Evolutionary conservation across 2,113 vertebrate genomes (phyloP).

Genomic region (Sprattus sprattus): DNA sequence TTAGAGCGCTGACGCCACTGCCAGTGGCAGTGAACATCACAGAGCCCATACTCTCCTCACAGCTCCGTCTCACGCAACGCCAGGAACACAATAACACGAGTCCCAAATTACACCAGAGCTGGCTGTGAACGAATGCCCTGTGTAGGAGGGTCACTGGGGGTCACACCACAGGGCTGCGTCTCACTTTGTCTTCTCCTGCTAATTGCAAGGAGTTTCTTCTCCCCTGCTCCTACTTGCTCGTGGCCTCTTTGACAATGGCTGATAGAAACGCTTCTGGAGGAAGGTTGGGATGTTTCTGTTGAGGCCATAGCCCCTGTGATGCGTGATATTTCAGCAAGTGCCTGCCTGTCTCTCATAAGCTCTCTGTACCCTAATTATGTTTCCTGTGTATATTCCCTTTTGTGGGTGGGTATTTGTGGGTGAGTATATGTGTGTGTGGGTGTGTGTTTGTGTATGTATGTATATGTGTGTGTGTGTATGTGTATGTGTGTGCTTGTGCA

Average conservation of each 20-base stretch:
- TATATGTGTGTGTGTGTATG: too few relatives aligned
- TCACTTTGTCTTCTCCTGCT: neutral
- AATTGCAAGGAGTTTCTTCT: neutral
- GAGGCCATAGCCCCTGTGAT: neutral
- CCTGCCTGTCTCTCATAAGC: neutral
- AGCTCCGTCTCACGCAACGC: neutral
- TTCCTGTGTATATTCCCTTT: too few relatives aligned
- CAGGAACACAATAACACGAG: neutral
- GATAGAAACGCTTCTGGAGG: neutral
- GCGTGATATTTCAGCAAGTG: neutral
- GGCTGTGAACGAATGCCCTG: neutral
- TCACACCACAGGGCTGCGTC: neutral
- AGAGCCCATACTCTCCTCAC: neutral
- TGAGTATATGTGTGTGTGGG: too few relatives aligned
- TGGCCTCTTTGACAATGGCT: neutral
- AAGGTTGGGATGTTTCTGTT: neutral
- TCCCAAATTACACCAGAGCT: neutral
- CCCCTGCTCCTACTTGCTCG: neutral
- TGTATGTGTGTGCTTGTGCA: too few relatives aligned
- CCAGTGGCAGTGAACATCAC: constrained; percentile 1
- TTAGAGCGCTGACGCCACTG: neutral
- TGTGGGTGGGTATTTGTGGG: too few relatives aligned
- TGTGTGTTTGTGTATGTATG: too few relatives aligned
- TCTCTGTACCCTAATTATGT: too few relatives aligned
- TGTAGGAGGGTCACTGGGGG: neutral